Percentiles rank a stretch among this genome's conserved stretches.
Conservation (phyloP, 2,113 vertebrate genomes). For the Lepus americanus region DNA sequence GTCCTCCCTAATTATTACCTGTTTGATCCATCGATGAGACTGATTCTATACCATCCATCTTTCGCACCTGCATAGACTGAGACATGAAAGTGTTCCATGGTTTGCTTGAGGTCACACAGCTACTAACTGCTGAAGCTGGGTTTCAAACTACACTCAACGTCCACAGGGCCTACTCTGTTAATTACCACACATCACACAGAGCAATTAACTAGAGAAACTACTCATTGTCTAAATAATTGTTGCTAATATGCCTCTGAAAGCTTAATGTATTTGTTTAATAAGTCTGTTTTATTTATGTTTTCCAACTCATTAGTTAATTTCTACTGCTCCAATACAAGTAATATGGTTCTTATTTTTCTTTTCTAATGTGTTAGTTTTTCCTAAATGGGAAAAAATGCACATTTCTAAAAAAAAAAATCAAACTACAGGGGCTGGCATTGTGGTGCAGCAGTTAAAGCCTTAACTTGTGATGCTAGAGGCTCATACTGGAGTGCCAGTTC, state of each 20-base stretch:
- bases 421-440: neutral
- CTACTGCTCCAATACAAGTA: neutral
- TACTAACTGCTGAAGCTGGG: neutral
- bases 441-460: no score
- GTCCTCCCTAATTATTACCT: neutral
- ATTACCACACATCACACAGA: neutral
- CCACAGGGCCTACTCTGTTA: neutral
- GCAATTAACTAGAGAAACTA: slow-evolving; percentile 21
- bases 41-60: neutral
- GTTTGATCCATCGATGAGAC: neutral
- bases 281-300: neutral
- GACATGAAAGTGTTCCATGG: neutral
- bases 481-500: no score
- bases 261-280: slow-evolving; percentile 12
- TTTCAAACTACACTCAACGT: neutral
- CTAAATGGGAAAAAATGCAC: slow-evolving; percentile 7
- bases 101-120: neutral
- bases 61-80: neutral
- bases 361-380: slow-evolving; percentile 12
- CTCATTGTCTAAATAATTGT: slow-evolving; percentile 21
- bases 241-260: slow-evolving; percentile 20
- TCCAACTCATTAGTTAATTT: slow-evolving; percentile 54
- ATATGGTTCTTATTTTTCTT: neutral
- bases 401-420: slow-evolving; percentile 49
- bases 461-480: no score